phyloP scores from a whole-genome alignment of 1,140 invertebrate genomes.

The Anastrepha obliqua region DNA sequence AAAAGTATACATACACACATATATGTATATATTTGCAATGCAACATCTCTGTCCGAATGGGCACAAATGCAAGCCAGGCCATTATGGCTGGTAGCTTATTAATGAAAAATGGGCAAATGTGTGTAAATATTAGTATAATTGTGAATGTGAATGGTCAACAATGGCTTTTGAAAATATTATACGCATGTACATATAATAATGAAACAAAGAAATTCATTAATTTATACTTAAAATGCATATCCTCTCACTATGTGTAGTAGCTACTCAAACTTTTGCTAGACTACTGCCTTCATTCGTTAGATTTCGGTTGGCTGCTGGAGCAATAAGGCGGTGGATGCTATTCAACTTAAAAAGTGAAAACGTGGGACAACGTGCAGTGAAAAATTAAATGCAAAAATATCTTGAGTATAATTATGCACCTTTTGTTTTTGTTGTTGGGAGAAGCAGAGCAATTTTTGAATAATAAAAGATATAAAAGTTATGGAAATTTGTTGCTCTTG shows the following conservation, averaged over 20 bases:
- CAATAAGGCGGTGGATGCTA: neutral
- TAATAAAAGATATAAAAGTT: too few relatives aligned
- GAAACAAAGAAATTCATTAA: conserved; percentile 14
- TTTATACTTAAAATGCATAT: conserved; percentile 45
- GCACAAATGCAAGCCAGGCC: neutral
- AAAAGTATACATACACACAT: neutral
- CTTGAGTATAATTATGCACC: neutral
- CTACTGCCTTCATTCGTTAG: neutral
- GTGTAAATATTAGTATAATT: neutral
- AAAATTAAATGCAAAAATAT: neutral
- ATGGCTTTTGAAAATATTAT: neutral
- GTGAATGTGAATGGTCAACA: neutral
- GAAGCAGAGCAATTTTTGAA: too few relatives aligned
- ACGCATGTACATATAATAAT: neutral
- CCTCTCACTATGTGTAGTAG: neutral
- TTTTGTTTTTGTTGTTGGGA: neutral
- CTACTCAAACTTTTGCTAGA: neutral
- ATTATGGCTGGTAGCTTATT: conserved; percentile 9
- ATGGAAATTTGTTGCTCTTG: neutral
- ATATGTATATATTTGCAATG: neutral
- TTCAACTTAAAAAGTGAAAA: neutral
- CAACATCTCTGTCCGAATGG: neutral
- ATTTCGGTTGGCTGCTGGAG: neutral
- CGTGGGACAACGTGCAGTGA: neutral
- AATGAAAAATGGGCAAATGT: neutral